Evolutionary conservation across 2,888 invertebrate species (phyloP), one percentile per base, ranked within the genome.

Genomic region (Pheosia gnoma): DNA sequence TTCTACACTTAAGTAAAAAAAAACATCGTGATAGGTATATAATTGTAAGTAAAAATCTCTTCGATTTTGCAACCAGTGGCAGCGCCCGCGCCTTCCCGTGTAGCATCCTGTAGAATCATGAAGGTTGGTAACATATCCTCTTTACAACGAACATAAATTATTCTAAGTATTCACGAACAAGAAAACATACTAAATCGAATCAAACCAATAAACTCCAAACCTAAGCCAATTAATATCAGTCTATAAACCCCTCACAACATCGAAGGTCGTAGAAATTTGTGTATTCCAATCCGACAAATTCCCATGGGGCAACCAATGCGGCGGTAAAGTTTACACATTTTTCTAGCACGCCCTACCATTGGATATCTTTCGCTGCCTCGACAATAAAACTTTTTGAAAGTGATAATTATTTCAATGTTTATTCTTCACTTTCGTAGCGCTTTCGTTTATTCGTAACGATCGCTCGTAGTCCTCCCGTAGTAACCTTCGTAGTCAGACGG

Each of bases 371-470:
- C 37, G 63, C 60, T 62, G n/a, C 69, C 62, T 52, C 49, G 66
- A 67, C 80, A 83, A 84, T 86, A 82, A 82, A 85, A 85, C 84
- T 84, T 83, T 81, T 82, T 82, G 65, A 69, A 55, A 63, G 66
- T 74, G 66, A 80, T 85, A 83, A 82, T n/a, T n/a, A n/a, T n/a
- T 25, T 25, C 25, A 25, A 25, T 3, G 41, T 41, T 47, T n/a
- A 5, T 47, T 11, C 11, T 47, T n/a, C 4, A 47, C n/a, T n/a
- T 4, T 9, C 47, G 47, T 47, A 47, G 47, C 47, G n/a, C 25
- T 25, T 9, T 47, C 47, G 47, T 47, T 25, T 25, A 25, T n/a
- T 0, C 47, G 9, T n/a, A n/a, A n/a, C n/a, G n/a, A n/a, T n/a
- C n/a, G n/a, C n/a, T n/a, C n/a, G n/a, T n/a, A n/a, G n/a, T n/a